Evolutionary conservation across 92 coral and sea anemone species (phyloP).

Genomic region (Actinostola sp.): DNA sequence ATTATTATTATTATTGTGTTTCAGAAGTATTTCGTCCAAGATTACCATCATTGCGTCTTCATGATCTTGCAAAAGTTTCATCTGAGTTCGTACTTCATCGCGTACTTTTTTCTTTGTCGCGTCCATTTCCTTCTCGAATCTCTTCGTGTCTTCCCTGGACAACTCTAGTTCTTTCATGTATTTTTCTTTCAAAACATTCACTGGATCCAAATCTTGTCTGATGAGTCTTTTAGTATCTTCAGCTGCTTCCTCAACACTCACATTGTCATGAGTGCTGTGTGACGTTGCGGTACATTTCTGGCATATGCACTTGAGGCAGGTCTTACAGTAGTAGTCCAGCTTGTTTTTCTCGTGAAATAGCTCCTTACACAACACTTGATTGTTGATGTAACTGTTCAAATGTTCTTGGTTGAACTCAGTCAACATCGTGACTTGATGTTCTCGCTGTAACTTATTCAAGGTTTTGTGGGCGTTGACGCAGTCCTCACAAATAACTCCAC

Average conservation of each 20-base stretch:
- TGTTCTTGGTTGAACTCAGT: conserved; percentile 13
- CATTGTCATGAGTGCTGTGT: conserved; percentile 5
- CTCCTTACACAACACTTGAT: conserved; percentile 18
- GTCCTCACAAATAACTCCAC: conserved; percentile 27
- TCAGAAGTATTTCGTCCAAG: conserved; percentile 1
- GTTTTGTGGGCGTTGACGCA: conserved; percentile 32
- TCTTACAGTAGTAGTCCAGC: conserved; percentile 12
- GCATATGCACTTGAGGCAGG: conserved; percentile 19
- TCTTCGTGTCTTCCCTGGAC: background rate
- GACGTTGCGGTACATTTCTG: background rate
- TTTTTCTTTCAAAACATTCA: background rate
- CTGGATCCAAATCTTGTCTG: conserved; percentile 1
- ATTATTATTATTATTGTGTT: too few species aligned
- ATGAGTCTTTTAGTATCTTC: background rate
- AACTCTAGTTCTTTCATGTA: background rate
- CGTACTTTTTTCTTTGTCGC: conserved; percentile 14
- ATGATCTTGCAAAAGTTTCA: conserved; percentile 7
- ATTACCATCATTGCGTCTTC: background rate
- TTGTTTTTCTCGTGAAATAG: conserved; percentile 3
- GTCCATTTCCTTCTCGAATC: conserved; percentile 1
- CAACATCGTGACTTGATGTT: conserved; percentile 12
- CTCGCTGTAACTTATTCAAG: conserved; percentile 6
- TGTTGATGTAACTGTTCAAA: background rate
- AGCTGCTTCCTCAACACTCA: background rate
- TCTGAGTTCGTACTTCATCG: background rate